Conservation (phyloP, 2,888 invertebrate genomes). For the Apantesis nais region DNA sequence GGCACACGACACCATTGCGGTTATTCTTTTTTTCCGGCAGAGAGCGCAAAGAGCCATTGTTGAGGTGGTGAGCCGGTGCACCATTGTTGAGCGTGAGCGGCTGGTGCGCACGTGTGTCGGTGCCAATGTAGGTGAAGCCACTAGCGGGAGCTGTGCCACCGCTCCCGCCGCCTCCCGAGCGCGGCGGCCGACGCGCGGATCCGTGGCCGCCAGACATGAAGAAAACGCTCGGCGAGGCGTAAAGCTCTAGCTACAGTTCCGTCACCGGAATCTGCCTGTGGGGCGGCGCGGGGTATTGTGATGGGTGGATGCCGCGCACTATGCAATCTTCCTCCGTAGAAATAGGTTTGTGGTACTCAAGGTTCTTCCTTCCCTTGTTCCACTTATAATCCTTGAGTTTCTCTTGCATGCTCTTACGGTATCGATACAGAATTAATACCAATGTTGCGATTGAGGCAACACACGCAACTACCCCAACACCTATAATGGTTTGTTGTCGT, state of each 20-base stretch:
- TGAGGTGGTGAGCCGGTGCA: slow-evolving; percentile 80
- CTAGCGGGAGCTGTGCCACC: slow-evolving; percentile 89
- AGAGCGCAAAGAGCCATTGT: slow-evolving; percentile 82
- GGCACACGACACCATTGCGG: slow-evolving; percentile 77
- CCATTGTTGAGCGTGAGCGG: slow-evolving; percentile 83
- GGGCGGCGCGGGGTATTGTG: slow-evolving; percentile 80
- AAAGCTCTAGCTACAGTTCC: slow-evolving; percentile 98
- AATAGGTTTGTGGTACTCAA: slow-evolving; percentile 95
- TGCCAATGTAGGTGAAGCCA: slow-evolving; percentile 91
- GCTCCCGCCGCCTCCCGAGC: slow-evolving; percentile 80
- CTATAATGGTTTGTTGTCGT: slow-evolving; percentile 91
- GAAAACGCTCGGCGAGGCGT: slow-evolving; percentile 94
- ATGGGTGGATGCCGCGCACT: slow-evolving; percentile 87
- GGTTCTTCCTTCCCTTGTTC: slow-evolving; percentile 93
- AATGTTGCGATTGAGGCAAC: slow-evolving; percentile 90
- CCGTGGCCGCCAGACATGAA: slow-evolving; percentile 89
- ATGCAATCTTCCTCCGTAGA: slow-evolving; percentile 94
- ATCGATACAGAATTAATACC: slow-evolving; percentile 91
- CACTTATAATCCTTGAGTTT: slow-evolving; percentile 93
- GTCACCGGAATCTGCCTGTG: slow-evolving; percentile 92
- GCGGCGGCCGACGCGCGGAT: slow-evolving; percentile 80
- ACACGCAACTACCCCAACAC: slow-evolving; percentile 90
- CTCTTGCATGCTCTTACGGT: slow-evolving; percentile 92
- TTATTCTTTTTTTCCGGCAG: slow-evolving; percentile 80
- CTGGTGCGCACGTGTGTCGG: slow-evolving; percentile 85